phyloP scores from a whole-genome alignment of 1,140 invertebrate species.

The Cotesia glomerata region DNA sequence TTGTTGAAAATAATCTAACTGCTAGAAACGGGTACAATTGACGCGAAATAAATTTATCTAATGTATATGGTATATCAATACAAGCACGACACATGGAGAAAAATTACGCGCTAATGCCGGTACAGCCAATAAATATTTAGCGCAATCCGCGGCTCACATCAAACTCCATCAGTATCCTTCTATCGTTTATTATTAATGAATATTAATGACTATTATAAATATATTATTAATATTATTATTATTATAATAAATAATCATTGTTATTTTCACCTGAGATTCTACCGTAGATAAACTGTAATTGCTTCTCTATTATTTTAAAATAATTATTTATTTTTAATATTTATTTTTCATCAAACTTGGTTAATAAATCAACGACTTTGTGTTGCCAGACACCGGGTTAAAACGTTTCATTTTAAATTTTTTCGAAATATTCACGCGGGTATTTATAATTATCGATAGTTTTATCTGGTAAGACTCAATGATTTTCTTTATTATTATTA shows the following conservation, averaged over 20 bases:
- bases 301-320: not conserved
- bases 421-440: conserved; percentile 35
- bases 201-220: not conserved
- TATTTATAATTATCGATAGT: conserved; percentile 1
- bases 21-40: not conserved
- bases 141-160: conserved; percentile 13
- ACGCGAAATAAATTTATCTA: conserved; percentile 1
- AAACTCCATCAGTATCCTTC: conserved; percentile 5
- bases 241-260: not conserved
- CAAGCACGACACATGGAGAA: conserved; percentile 11
- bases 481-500: not conserved
- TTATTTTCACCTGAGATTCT: conserved; percentile 23
- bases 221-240: not conserved
- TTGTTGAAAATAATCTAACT: too few species aligned
- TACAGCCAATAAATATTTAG: conserved; percentile 27
- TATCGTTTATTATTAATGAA: conserved; percentile 6
- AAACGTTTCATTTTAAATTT: conserved; percentile 41
- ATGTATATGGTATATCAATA: not conserved
- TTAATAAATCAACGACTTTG: conserved; percentile 32
- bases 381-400: conserved; percentile 31
- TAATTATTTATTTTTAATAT: not conserved
- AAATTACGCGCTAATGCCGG: conserved; percentile 33
- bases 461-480: conserved; percentile 19
- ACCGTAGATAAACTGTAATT: conserved; percentile 18
- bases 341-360: not conserved